Evolutionary conservation across 2,888 invertebrate species (phyloP).

Genomic region (Syrphus vitripennis): DNA sequence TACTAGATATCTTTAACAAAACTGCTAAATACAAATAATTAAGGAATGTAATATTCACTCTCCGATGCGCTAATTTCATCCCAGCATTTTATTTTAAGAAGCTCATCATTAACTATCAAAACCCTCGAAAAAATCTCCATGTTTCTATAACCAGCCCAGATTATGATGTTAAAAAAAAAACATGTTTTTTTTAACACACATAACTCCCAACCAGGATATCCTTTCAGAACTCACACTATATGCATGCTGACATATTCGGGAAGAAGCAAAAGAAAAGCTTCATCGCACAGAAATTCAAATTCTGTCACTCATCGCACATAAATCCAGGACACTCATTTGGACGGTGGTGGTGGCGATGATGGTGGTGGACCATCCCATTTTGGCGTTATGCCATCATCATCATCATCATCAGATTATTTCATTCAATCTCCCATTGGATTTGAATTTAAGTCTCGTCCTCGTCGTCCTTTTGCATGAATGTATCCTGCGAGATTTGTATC

Average conservation of each 20-base stretch:
- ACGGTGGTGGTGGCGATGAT: neutral
- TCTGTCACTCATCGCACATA: conserved; percentile 70
- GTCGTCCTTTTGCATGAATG: conserved; percentile 29
- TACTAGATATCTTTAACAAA: too few relatives aligned
- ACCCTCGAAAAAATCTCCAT: neutral
- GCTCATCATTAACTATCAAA: neutral
- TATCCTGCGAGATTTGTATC: conserved; percentile 60
- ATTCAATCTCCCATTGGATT: conserved; percentile 58
- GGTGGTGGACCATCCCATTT: conserved; percentile 66
- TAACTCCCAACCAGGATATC: conserved; percentile 57
- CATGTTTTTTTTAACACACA: conserved; percentile 4
- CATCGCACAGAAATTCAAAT: conserved; percentile 58
- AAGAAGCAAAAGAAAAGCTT: conserved; percentile 8
- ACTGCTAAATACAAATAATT: too few relatives aligned
- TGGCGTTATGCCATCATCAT: conserved; percentile 49
- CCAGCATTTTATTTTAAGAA: neutral
- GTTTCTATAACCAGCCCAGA: neutral
- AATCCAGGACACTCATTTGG: conserved; percentile 57
- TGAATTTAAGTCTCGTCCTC: conserved; percentile 24
- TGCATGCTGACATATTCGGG: conserved; percentile 27
- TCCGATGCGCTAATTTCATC: too few relatives aligned
- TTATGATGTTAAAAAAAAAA: conserved; percentile 14
- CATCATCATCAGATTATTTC: conserved; percentile 51
- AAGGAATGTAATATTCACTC: too few relatives aligned
- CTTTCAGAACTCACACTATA: conserved; percentile 39